These are phyloP conservation scores for Campoplex capitator DNA, from an alignment of 2,888 invertebrate species.

Conservation along the genomic window DNA sequence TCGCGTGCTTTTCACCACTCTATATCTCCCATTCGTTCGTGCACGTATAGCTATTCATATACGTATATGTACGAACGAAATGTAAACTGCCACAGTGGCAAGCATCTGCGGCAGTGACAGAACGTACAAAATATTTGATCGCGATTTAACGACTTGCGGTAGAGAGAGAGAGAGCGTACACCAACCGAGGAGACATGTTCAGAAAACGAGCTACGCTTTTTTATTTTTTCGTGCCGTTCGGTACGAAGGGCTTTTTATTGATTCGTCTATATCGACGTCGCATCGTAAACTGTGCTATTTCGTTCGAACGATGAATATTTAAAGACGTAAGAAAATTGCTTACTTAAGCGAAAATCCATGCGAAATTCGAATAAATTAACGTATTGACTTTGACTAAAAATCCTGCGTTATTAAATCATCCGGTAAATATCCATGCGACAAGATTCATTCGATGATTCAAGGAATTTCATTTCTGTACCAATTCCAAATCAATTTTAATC, in stretches of 20 bases:
- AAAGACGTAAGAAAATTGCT: slow-evolving; percentile 13
- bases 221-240: neutral
- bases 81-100: slow-evolving; percentile 40
- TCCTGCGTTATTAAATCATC: neutral
- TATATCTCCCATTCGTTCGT: slow-evolving; percentile 32
- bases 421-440: neutral
- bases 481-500: neutral
- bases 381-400: neutral
- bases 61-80: slow-evolving; percentile 20
- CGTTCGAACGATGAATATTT: slow-evolving; percentile 10
- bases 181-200: neutral
- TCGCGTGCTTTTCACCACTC: slow-evolving; percentile 52
- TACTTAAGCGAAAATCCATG: neutral
- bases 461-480: neutral
- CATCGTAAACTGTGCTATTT: slow-evolving; percentile 32
- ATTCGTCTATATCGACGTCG: slow-evolving; percentile 19
- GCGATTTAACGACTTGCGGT: slow-evolving; percentile 52
- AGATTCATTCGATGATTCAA: neutral
- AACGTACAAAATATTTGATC: slow-evolving; percentile 61
- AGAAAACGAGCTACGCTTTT: slow-evolving; percentile 35
- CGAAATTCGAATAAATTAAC: slow-evolving; percentile 1
- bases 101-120: slow-evolving; percentile 32
- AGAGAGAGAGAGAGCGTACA: neutral
- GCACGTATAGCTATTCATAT: neutral
- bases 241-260: slow-evolving; percentile 10